A percentile compares a stretch with the other conserved stretches of the same genome.
Conservation (phyloP, 30 jellyfish, hydroid and myxozoan genomes). For the Hydractinia symbiolongicarpus region DNA sequence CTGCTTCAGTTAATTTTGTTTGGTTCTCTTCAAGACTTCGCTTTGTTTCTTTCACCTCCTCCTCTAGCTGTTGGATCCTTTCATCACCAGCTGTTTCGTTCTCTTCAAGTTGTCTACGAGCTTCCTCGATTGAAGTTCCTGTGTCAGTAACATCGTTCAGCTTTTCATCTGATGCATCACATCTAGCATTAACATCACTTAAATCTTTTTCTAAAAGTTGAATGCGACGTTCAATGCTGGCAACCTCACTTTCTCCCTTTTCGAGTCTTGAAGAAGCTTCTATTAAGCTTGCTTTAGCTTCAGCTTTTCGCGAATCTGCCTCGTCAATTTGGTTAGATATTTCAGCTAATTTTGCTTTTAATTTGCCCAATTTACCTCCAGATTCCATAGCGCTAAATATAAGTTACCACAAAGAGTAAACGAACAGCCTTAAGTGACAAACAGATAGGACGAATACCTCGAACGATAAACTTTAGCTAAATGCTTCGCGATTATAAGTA, state of each 20-base stretch:
- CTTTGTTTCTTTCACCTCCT: slow-evolving; percentile 67
- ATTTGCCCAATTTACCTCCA: slow-evolving; percentile 26
- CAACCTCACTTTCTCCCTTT: slow-evolving; percentile 62
- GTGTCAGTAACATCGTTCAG: slow-evolving; percentile 43
- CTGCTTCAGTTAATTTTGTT: slow-evolving; percentile 56
- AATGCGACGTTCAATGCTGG: slow-evolving; percentile 63
- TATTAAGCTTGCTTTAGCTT: slow-evolving; percentile 57
- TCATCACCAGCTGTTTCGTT: slow-evolving; percentile 85
- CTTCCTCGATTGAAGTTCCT: slow-evolving; percentile 44
- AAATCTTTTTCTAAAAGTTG: slow-evolving; percentile 57
- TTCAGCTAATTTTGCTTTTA: slow-evolving; percentile 66
- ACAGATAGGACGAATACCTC: too few species aligned
- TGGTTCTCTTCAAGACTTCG: slow-evolving; percentile 61
- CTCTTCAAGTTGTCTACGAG: slow-evolving; percentile 68
- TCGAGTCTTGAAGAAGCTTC: slow-evolving; percentile 65
- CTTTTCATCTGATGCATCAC: slow-evolving; percentile 40
- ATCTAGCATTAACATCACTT: slow-evolving; percentile 35
- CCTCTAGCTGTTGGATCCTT: slow-evolving; percentile 66
- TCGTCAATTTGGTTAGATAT: slow-evolving; percentile 70
- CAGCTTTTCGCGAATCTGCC: slow-evolving; percentile 71
- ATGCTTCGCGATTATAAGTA: slow-evolving; percentile 13
- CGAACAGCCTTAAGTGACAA: too few species aligned
- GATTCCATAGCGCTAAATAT: neutral
- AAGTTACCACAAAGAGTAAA: neutral
- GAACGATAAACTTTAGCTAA: neutral